Conservation (phyloP, 2,113 vertebrate genomes). For the Plestiodon gilberti region DNA sequence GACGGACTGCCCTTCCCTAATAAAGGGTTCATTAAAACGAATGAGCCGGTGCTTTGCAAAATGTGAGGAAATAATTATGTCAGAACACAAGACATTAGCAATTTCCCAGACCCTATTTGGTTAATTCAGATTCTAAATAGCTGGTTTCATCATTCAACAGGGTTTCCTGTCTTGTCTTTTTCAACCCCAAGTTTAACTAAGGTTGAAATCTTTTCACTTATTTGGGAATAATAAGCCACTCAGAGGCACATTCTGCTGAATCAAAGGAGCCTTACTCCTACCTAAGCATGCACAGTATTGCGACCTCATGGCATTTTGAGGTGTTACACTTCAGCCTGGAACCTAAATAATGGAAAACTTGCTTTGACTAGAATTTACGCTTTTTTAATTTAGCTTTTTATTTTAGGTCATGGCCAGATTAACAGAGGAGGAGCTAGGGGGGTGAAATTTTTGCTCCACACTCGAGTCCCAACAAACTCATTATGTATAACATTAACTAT, state of each 20-base stretch:
- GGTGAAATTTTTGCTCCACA: too few relatives aligned
- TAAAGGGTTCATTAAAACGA: neutral
- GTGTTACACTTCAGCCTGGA: too few relatives aligned
- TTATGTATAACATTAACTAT: too few relatives aligned
- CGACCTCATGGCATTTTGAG: neutral
- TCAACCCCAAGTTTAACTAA: neutral
- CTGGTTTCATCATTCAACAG: neutral
- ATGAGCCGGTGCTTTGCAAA: neutral
- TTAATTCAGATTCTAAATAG: neutral
- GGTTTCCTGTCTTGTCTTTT: neutral
- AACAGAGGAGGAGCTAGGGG: too few relatives aligned
- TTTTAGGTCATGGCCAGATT: too few relatives aligned
- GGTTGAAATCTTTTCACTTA: neutral
- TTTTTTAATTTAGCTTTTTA: too few relatives aligned
- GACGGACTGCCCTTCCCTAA: neutral
- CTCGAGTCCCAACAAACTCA: too few relatives aligned
- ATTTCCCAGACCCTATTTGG: neutral
- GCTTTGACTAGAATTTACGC: neutral
- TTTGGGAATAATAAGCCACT: neutral
- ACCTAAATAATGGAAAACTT: too few relatives aligned
- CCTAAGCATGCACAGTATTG: neutral
- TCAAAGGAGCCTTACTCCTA: neutral
- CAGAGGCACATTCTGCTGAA: neutral
- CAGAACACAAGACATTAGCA: neutral
- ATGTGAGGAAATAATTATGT: neutral